These are phyloP conservation scores for Neoitamus cyanurus DNA, from an alignment of 2,888 invertebrate species.

Conservation along the genomic window DNA sequence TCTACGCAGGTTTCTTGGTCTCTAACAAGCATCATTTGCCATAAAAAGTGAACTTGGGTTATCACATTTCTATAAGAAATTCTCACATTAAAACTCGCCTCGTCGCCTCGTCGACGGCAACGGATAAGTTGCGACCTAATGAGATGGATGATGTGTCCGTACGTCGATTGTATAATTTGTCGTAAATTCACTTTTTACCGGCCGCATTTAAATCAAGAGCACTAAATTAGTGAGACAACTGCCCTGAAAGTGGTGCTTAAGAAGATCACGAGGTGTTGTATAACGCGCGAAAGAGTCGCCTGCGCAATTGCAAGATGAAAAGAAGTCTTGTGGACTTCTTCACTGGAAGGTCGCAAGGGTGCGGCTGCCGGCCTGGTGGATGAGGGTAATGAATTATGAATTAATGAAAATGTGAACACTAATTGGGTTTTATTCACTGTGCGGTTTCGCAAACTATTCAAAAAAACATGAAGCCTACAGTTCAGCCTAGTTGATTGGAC, in stretches of 20 bases:
- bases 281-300: background rate
- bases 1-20: background rate
- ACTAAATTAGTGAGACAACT: background rate
- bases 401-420: background rate
- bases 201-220: slow-evolving; percentile 12
- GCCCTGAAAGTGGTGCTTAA: background rate
- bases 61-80: background rate
- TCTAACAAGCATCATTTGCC: background rate
- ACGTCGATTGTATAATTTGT: slow-evolving; percentile 36
- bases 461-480: background rate
- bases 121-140: background rate
- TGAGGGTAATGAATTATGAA: background rate
- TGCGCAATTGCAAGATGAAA: background rate
- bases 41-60: slow-evolving; percentile 32
- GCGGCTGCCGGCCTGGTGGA: background rate
- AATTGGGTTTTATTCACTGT: background rate
- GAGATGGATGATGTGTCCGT: background rate
- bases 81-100: background rate
- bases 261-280: background rate
- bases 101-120: background rate
- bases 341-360: background rate
- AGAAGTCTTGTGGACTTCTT: background rate
- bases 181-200: background rate
- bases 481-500: background rate
- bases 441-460: background rate